Evolutionary conservation across 1,140 invertebrate genomes (phyloP).

Genomic region (Bombus confusus): DNA sequence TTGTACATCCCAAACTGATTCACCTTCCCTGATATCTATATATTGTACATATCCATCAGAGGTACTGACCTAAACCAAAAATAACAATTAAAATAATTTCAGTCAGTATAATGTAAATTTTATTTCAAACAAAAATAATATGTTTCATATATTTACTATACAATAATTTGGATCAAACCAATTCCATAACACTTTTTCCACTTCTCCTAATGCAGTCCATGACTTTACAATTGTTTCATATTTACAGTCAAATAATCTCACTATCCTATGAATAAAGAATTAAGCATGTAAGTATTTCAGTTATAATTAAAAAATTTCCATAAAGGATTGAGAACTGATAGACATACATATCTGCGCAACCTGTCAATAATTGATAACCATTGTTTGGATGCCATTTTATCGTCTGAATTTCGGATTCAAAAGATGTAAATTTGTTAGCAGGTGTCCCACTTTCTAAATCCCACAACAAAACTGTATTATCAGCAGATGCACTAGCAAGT

Average conservation of each 20-base stretch:
- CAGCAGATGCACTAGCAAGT: constrained; percentile 95
- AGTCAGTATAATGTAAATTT: constrained; percentile 23
- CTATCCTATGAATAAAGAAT: constrained; percentile 83
- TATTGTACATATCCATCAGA: constrained; percentile 91
- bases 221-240: constrained; percentile 84
- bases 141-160: constrained; percentile 84
- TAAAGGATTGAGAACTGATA: constrained; percentile 7
- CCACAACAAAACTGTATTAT: constrained; percentile 95
- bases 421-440: constrained; percentile 88
- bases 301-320: background rate
- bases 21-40: constrained; percentile 88
- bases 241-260: constrained; percentile 91
- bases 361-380: constrained; percentile 90
- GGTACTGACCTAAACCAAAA: constrained; percentile 86
- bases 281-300: constrained; percentile 16
- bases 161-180: constrained; percentile 87
- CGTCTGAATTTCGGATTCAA: constrained; percentile 93
- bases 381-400: constrained; percentile 94
- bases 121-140: constrained; percentile 22
- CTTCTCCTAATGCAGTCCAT: constrained; percentile 90
- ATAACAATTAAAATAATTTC: background rate
- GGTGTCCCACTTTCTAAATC: constrained; percentile 92
- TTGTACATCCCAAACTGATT: constrained; percentile 89
- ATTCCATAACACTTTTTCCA: constrained; percentile 96
- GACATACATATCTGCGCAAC: constrained; percentile 86